These are phyloP conservation scores for Bicyclus anynana DNA, from an alignment of 1,140 invertebrate species.

Conservation along the genomic window DNA sequence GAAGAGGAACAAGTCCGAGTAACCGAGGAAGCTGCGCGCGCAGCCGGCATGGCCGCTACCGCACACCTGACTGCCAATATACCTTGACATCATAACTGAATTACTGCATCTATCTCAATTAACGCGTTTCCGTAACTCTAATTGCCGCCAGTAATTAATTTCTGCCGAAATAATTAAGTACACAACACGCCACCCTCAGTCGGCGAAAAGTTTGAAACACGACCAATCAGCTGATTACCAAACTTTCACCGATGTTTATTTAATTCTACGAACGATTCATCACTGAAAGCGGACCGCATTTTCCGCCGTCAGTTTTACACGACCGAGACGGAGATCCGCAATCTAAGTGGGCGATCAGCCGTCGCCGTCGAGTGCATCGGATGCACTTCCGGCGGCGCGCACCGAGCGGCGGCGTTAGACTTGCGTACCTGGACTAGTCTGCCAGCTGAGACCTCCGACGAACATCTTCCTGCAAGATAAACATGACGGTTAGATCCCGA, in stretches of 20 bases:
- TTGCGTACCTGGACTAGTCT: conserved; percentile 97
- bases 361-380: conserved; percentile 52
- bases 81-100: conserved; percentile 61
- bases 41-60: conserved; percentile 68
- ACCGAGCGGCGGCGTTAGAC: conserved; percentile 43
- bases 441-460: conserved; percentile 99
- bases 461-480: conserved; percentile 98
- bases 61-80: conserved; percentile 69
- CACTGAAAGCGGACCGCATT: conserved; percentile 46
- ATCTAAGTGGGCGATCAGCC: conserved; percentile 41
- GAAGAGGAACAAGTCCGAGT: conserved; percentile 39
- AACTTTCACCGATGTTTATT: conserved; percentile 69
- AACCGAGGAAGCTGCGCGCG: conserved; percentile 62
- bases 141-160: conserved; percentile 28
- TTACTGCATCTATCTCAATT: conserved; percentile 44
- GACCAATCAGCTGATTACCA: conserved; percentile 71
- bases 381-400: conserved; percentile 51
- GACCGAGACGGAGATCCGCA: conserved; percentile 31
- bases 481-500: conserved; percentile 60
- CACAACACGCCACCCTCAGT: conserved; percentile 32
- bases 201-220: conserved; percentile 43
- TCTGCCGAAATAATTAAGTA: conserved; percentile 32
- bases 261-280: conserved; percentile 40
- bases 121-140: conserved; percentile 32
- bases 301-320: conserved; percentile 26